These are phyloP conservation scores for Capromys pilorides DNA, from an alignment of 2,797 vertebrate genomes.

Conservation along the genomic window DNA sequence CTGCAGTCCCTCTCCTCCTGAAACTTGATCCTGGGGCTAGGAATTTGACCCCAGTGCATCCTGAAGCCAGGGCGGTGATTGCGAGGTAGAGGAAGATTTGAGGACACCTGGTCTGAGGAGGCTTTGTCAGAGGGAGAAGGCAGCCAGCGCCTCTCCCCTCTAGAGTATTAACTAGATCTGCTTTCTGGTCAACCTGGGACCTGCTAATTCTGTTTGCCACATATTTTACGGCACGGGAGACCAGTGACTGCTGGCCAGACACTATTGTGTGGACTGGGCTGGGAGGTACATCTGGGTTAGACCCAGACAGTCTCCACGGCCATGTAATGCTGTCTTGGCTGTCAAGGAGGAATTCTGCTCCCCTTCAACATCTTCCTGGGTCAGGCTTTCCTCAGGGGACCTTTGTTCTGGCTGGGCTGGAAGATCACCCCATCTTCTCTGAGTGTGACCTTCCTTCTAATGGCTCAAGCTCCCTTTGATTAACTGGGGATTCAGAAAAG, in stretches of 20 bases:
- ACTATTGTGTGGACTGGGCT: accelerated
- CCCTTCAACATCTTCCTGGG: accelerated
- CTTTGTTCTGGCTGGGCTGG: background rate
- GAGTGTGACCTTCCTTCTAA: background rate
- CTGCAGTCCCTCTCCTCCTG: too few relatives aligned
- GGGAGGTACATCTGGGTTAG: background rate
- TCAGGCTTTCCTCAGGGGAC: background rate
- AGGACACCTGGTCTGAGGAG: background rate
- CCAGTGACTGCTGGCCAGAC: background rate
- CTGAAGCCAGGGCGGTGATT: background rate
- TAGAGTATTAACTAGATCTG: background rate
- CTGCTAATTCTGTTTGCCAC: accelerated
- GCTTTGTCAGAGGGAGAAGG: background rate
- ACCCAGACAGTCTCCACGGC: accelerated
- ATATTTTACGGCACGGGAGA: background rate
- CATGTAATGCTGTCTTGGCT: accelerated
- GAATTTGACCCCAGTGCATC: too few relatives aligned
- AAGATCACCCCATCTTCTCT: background rate
- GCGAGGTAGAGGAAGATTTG: background rate
- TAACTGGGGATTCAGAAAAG: conserved; percentile 24
- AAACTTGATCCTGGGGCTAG: too few relatives aligned
- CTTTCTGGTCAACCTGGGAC: background rate
- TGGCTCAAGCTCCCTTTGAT: background rate
- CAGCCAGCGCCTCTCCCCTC: background rate
- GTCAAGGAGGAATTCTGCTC: background rate